phyloP scores from a whole-genome alignment of 1,140 invertebrate genomes.

The Akabosia matsudoensis region DNA sequence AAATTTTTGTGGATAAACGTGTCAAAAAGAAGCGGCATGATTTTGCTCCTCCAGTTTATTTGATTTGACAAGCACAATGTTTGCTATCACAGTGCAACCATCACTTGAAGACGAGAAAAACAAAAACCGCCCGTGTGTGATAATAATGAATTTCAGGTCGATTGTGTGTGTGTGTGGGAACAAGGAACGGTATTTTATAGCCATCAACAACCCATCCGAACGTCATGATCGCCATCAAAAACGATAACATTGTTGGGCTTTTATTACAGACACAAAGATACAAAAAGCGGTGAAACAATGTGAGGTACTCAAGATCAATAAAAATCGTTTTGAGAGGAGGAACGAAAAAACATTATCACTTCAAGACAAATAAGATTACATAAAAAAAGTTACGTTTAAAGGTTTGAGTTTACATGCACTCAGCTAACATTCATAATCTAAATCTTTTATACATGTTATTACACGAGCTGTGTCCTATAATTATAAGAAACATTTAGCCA shows the following conservation, averaged over 20 bases:
- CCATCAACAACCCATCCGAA: constrained; percentile 18
- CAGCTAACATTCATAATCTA: too few relatives aligned
- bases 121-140: too few relatives aligned
- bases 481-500: not conserved
- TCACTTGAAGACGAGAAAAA: not conserved
- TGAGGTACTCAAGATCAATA: constrained; percentile 20
- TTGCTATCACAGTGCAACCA: not conserved
- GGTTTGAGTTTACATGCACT: too few relatives aligned
- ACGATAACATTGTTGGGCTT: constrained; percentile 19
- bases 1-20: too few relatives aligned
- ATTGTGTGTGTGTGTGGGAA: constrained; percentile 20
- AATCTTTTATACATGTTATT: not conserved
- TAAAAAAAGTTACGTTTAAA: too few relatives aligned
- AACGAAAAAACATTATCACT: not conserved
- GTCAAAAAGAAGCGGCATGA: constrained; percentile 3
- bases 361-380: too few relatives aligned
- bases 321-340: not conserved
- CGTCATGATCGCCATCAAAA: constrained; percentile 22
- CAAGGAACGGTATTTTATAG: constrained; percentile 23
- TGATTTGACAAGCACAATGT: not conserved
- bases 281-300: constrained; percentile 20
- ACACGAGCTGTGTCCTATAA: not conserved
- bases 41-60: constrained; percentile 1
- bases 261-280: constrained; percentile 13
- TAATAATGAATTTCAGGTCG: too few relatives aligned